Conservation (phyloP, 2,888 invertebrate genomes). For the Caenorhabditis virilis region DNA sequence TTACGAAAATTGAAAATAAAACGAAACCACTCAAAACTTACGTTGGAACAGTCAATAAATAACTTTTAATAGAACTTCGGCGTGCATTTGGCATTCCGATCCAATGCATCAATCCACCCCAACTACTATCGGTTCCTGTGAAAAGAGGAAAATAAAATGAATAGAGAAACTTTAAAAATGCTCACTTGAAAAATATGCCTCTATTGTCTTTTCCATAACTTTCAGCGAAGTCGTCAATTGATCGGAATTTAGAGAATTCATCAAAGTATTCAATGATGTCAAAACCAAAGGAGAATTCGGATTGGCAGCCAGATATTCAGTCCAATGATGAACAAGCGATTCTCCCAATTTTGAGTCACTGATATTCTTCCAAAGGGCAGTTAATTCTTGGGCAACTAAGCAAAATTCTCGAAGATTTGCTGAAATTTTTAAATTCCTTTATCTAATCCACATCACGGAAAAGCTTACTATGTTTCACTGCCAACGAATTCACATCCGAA, state of each 20-base stretch:
- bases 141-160: neutral
- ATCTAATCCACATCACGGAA: neutral
- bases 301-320: conserved; percentile 39
- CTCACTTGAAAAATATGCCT: conserved; percentile 58
- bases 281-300: conserved; percentile 45
- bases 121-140: conserved; percentile 42
- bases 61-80: conserved; percentile 30
- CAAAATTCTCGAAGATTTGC: conserved; percentile 44
- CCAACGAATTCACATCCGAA: conserved; percentile 41
- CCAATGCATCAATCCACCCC: conserved; percentile 49
- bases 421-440: conserved; percentile 20
- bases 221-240: conserved; percentile 50
- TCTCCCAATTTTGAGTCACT: conserved; percentile 50
- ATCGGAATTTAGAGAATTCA: conserved; percentile 49
- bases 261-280: conserved; percentile 38
- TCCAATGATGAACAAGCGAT: conserved; percentile 45
- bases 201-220: conserved; percentile 56
- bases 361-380: conserved; percentile 56
- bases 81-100: conserved; percentile 34
- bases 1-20: no score
- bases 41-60: conserved; percentile 48
- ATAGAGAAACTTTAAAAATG: conserved; percentile 2
- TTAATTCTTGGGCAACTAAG: conserved; percentile 55
- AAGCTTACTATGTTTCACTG: conserved; percentile 36
- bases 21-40: no score